phyloP scores from a whole-genome alignment of 2,888 invertebrate species.

The Lamellibrachia satsuma region DNA sequence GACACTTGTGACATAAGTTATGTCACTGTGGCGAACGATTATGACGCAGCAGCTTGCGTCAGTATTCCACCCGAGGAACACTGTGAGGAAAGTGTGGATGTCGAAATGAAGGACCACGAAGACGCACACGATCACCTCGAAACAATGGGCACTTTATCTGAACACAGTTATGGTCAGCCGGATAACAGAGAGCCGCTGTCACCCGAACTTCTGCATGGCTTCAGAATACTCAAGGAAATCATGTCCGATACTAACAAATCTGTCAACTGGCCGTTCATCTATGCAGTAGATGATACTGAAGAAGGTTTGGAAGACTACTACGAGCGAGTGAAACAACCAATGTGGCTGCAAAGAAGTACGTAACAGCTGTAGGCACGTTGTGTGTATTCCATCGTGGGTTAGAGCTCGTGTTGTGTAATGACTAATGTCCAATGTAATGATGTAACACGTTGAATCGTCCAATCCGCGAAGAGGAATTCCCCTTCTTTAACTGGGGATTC shows the following conservation, averaged over 20 bases:
- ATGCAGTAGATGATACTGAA: constrained; percentile 63
- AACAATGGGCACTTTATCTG: not conserved
- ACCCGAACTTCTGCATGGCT: constrained; percentile 59
- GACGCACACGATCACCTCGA: not conserved
- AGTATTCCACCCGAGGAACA: not conserved
- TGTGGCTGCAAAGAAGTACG: constrained; percentile 69
- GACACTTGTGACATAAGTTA: not conserved
- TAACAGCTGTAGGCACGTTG: constrained; percentile 25
- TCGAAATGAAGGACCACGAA: not conserved
- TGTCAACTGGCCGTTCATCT: constrained; percentile 66
- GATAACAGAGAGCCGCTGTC: constrained; percentile 38
- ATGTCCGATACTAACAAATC: constrained; percentile 64
- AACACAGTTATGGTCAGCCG: constrained; percentile 10
- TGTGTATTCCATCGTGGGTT: not conserved
- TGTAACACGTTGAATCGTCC: not conserved
- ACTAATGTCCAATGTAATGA: not conserved
- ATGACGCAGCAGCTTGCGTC: constrained; percentile 4
- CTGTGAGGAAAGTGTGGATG: not conserved
- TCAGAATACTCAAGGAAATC: constrained; percentile 65
- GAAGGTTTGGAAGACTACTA: constrained; percentile 65
- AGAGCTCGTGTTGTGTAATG: not conserved
- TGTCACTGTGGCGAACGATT: not conserved
- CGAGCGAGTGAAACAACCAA: constrained; percentile 65
- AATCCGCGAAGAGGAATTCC: constrained; percentile 9
- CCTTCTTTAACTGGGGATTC: not conserved